Percentiles rank a stretch among this genome's conserved stretches.
These are phyloP conservation scores for Chymomyza costata DNA, from an alignment of 1,140 invertebrate genomes.

Conservation along the genomic window DNA sequence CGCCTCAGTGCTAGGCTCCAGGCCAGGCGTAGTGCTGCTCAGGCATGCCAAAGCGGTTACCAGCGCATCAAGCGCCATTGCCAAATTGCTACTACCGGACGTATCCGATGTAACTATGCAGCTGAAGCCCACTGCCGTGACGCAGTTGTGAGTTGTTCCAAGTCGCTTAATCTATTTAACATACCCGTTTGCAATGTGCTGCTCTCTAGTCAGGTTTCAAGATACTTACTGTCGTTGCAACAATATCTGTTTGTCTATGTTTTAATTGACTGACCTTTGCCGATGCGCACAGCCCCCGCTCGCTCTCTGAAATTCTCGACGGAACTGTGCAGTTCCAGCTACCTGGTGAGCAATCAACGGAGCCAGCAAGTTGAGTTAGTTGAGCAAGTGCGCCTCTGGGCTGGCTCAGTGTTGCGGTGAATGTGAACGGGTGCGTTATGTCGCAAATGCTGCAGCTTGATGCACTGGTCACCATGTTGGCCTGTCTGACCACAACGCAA, in stretches of 20 bases:
- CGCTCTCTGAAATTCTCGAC: too few relatives aligned
- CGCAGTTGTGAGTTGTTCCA: constrained; percentile 9
- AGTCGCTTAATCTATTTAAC: constrained; percentile 14
- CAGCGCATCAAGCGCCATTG: constrained; percentile 46
- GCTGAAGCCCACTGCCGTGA: constrained; percentile 25
- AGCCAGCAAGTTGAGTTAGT: neutral
- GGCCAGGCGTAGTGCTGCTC: constrained; percentile 26
- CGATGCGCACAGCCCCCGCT: neutral
- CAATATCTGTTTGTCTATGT: neutral
- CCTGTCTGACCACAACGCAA: constrained; percentile 53
- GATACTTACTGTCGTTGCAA: neutral
- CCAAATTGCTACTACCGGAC: neutral
- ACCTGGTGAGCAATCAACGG: neutral
- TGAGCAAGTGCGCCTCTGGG: neutral
- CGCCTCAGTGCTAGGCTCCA: neutral
- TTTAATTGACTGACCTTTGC: constrained; percentile 21
- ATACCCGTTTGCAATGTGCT: constrained; percentile 31
- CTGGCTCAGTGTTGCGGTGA: constrained; percentile 14
- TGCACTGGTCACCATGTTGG: constrained; percentile 57
- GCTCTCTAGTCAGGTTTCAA: too few relatives aligned
- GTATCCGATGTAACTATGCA: constrained; percentile 1
- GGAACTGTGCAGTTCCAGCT: neutral
- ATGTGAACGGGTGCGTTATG: constrained; percentile 18
- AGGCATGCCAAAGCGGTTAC: constrained; percentile 56
- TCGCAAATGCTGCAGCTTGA: constrained; percentile 53